Evolutionary conservation across 2,888 invertebrate species (phyloP), one percentile per base, ranked within the genome.

Genomic region (Doris montereyensis): DNA sequence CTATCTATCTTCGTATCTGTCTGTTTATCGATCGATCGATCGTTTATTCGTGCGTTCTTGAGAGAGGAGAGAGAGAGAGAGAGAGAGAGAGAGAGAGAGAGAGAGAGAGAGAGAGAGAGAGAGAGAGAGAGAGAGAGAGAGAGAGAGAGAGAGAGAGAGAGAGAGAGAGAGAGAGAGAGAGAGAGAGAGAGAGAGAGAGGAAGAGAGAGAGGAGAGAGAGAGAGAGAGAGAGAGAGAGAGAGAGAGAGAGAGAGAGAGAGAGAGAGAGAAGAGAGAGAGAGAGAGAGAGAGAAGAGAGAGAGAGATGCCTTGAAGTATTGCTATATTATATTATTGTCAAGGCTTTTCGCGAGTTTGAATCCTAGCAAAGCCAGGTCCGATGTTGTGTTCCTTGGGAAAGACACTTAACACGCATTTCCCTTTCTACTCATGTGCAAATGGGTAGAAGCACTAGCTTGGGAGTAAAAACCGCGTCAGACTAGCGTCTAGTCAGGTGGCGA

Each of bases 41-140:
- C n/a, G n/a, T n/a, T n/a, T n/a, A n/a, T n/a, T n/a, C n/a, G n/a
- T n/a, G n/a, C n/a, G n/a, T n/a, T n/a, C n/a, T n/a, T n/a, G 71
- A 21, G 41, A 21, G 28, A 10, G 57, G 52, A 10, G 21, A 26
- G 17, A 13, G 21, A n/a, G 4, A 41, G 26, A 30, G 52, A 10
- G 30, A 41, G n/a, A 17, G 62, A 28, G 65, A 26, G 65, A 26
- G 21, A 26, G 24, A 26, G 62, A 77, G 57, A 26, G 57, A 57
- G 70, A 70, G 68, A 68, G 28, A 52, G 68, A 70, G 52, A 32
- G 21, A n/a, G 17, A 62, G 1, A 62, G 65, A 28, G 62, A 34
- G 21, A 67, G 67, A 65, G 76, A 76, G 76, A 76, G 76, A 76
- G 76, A 76, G 62, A 65, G 62, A 76, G 35, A 68, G 58, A 65